Evolutionary conservation across 2,113 vertebrate species (phyloP).

Genomic region (Nycticryphes semicollaris): DNA sequence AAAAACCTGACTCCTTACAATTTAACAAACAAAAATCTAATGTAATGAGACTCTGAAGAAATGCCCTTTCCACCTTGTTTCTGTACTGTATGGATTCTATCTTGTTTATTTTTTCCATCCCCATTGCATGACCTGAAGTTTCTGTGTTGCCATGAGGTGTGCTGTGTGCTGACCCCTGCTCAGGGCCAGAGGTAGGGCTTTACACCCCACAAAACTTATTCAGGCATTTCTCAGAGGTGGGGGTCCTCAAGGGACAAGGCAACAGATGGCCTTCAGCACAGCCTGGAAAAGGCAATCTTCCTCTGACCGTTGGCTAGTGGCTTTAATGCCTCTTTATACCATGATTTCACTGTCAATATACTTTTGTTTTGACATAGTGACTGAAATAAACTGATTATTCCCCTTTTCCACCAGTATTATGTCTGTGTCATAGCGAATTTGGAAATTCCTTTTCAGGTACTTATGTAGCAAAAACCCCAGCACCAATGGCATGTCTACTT

Average conservation of each 20-base stretch:
- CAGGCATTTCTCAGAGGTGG: background rate
- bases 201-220: background rate
- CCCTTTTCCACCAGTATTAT: slow-evolving; percentile 49
- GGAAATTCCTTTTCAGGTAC: slow-evolving; percentile 60
- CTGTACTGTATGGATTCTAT: background rate
- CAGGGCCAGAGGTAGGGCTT: background rate
- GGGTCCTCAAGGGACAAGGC: background rate
- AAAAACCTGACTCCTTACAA: background rate
- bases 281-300: slow-evolving; percentile 12
- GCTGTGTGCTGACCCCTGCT: fast-evolving
- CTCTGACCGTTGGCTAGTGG: fast-evolving
- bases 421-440: slow-evolving; percentile 57
- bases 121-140: background rate
- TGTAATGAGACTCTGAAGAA: background rate
- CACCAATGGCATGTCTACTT: slow-evolving; percentile 38
- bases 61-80: background rate
- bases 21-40: background rate
- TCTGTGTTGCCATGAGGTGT: background rate
- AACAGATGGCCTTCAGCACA: background rate
- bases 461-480: slow-evolving; percentile 31
- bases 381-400: slow-evolving; percentile 64
- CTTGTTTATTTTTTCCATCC: background rate
- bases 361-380: slow-evolving; percentile 57
- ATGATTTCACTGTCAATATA: slow-evolving; percentile 45
- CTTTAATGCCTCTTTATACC: slow-evolving; percentile 11